A percentile compares a stretch with the other conserved stretches of the same genome.
Conservation (phyloP, 2,113 vertebrate genomes). For the Electrona antarctica region DNA sequence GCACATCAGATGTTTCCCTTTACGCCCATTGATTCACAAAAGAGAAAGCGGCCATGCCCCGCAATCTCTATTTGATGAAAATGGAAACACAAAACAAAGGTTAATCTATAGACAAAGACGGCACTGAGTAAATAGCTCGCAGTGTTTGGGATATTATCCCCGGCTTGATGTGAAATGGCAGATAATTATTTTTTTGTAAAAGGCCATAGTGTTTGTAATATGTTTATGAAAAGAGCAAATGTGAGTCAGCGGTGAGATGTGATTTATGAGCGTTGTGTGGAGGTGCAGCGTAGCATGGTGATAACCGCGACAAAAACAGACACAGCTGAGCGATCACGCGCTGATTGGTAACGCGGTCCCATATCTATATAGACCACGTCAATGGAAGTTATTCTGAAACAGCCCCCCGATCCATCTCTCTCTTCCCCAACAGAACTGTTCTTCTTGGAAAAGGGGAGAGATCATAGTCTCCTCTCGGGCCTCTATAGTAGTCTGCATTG, state of each 20-base stretch:
- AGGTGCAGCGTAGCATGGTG: conserved; percentile 53
- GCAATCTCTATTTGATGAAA: conserved; percentile 52
- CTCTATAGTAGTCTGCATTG: background rate
- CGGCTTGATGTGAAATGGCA: conserved; percentile 61
- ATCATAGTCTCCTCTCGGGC: conserved; percentile 12
- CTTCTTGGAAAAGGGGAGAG: background rate
- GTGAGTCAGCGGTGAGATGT: conserved; percentile 57
- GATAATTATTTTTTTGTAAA: conserved; percentile 70
- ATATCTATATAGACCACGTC: background rate
- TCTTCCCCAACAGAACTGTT: background rate
- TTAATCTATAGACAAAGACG: conserved; percentile 75
- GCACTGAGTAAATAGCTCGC: conserved; percentile 65
- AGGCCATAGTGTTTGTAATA: conserved; percentile 74
- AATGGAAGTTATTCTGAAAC: background rate
- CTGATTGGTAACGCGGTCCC: conserved; percentile 9
- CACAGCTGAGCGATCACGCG: conserved; percentile 16
- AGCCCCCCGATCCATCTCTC: background rate
- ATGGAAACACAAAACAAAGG: conserved; percentile 64
- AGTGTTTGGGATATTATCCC: conserved; percentile 38
- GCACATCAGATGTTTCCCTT: conserved; percentile 60
- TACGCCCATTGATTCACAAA: conserved; percentile 51
- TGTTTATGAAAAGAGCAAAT: conserved; percentile 76
- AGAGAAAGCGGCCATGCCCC: conserved; percentile 33
- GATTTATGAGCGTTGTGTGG: conserved; percentile 74
- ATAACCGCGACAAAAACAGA: conserved; percentile 21